Base-by-base conservation (phyloP, 2,888 invertebrate species). In the Pteria penguin region DNA sequence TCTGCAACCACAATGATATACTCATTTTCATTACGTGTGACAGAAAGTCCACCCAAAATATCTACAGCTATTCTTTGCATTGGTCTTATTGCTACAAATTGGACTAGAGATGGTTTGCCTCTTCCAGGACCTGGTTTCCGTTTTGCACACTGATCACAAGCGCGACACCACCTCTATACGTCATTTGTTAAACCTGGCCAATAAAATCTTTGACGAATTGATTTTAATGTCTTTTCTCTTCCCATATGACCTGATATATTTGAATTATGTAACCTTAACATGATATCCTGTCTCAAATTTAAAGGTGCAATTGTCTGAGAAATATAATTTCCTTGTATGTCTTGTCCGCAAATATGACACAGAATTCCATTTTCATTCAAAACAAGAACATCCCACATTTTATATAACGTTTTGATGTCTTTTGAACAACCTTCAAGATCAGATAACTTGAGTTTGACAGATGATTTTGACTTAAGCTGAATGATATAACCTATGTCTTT, bases 21-120 rank as follows among this genome's bases (percentile, higher is more conserved):
- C 27, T 62, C 60, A 61, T 84, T 83, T 3, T 71, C 72, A 60
- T 72, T 72, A 14, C 61, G 58, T 26, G 79, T 82, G 29, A 70
- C 4, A 11, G 76, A 76, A 2, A 84, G 65, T 8, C 79, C 80
- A 18, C 85, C 82, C 32, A 83, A 31, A 26, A 81, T 75, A 52
- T 84, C 85, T 5, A 83, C 57, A 14, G 75, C 82, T 45, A 82
- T 61, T n/a, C 45, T 62, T 27, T 63, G n/a, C 26, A 55, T 14
- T 72, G 68, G 54, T 26, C 55, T 45, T 11, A 22, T 27, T 26
- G 54, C 52, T 11, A n/a, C n/a, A 27, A 24, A 14, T 45, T 66
- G 66, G 1, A 8, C 8, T 26, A 52, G 76, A 14, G 74, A 70
- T 11, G 58, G 27, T 58, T 62, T 71, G 22, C 70, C 31, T 22